These are phyloP conservation scores for Petromus typicus DNA, from an alignment of 2,113 vertebrate genomes.

Conservation along the genomic window DNA sequence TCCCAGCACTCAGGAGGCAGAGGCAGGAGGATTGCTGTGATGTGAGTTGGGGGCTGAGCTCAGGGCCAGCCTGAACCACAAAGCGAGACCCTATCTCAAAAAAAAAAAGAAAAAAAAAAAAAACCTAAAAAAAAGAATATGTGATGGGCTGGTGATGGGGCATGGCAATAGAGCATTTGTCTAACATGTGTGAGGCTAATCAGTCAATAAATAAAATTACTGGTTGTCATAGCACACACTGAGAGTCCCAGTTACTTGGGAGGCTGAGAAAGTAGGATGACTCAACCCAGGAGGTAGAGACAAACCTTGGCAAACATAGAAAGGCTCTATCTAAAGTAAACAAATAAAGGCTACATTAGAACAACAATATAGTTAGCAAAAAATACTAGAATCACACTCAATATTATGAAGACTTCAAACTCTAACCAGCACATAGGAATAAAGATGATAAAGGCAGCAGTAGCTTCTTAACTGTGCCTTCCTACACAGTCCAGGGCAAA, in stretches of 20 bases:
- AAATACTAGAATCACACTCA: neutral
- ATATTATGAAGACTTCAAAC: neutral
- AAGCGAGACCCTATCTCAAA: too few species aligned
- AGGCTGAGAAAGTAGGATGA: too few species aligned
- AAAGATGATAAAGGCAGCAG: neutral
- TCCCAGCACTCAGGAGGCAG: too few species aligned
- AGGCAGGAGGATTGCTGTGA: too few species aligned
- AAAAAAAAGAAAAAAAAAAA: too few species aligned
- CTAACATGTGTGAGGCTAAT: neutral
- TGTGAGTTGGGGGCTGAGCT: too few species aligned
- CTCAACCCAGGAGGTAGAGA: neutral
- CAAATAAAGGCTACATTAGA: neutral
- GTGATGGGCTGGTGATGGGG: neutral
- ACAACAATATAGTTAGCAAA: neutral
- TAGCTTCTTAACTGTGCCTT: neutral
- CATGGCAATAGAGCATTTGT: neutral
- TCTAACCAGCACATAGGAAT: neutral
- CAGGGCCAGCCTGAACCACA: too few species aligned
- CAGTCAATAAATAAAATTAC: neutral
- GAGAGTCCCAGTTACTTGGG: neutral
- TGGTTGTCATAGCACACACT: neutral
- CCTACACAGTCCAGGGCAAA: neutral
- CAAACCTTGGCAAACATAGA: neutral
- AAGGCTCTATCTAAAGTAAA: neutral
- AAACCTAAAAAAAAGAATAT: too few species aligned